phyloP scores from a whole-genome alignment of 1,140 invertebrate species.

The Drosophila grimshawi region DNA sequence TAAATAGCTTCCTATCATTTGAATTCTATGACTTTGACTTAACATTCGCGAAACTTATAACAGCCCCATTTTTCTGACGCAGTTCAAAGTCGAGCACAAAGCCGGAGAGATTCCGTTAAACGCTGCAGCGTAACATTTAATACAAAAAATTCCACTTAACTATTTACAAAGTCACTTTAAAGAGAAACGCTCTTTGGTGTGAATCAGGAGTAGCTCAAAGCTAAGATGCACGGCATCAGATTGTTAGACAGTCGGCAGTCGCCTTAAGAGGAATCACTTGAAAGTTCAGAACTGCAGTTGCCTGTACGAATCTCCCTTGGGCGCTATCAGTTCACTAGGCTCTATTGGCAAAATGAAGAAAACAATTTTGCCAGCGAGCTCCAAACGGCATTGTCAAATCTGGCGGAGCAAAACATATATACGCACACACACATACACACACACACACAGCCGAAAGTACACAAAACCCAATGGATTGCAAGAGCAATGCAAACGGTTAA shows the following conservation, averaged over 20 bases:
- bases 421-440: conserved; percentile 7
- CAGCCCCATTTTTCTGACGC: neutral
- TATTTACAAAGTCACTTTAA: conserved; percentile 13
- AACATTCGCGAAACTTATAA: neutral
- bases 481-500: conserved; percentile 42
- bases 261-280: conserved; percentile 66
- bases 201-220: neutral
- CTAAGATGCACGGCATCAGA: neutral
- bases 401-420: neutral
- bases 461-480: neutral
- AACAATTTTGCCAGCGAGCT: conserved; percentile 33
- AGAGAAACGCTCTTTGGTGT: neutral
- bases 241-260: neutral
- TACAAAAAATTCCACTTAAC: conserved; percentile 12
- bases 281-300: conserved; percentile 69
- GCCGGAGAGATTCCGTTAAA: neutral
- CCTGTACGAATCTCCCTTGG: conserved; percentile 24
- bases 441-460: neutral
- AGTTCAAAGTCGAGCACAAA: neutral
- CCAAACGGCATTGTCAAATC: conserved; percentile 47
- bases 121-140: conserved; percentile 22
- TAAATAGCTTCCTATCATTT: too few species aligned
- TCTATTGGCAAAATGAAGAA: conserved; percentile 25
- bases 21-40: too few species aligned
- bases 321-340: conserved; percentile 44